Percentiles rank a stretch among this genome's conserved stretches.
Conservation (phyloP, 2,888 invertebrate genomes). For the Spodoptera exigua region DNA sequence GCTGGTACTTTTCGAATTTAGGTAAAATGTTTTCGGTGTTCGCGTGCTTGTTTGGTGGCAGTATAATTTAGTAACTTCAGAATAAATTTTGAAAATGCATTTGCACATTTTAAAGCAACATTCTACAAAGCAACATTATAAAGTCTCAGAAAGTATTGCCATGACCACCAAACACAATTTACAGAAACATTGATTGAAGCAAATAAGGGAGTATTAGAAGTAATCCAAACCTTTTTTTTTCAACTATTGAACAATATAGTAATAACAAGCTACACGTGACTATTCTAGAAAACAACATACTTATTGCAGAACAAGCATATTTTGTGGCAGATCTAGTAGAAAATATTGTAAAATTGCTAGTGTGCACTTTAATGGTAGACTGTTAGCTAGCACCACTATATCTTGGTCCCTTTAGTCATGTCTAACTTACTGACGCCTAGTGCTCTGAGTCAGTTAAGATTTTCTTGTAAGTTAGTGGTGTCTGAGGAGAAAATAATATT, state of each 20-base stretch:
- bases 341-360: slow-evolving; percentile 28
- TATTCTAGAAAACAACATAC: slow-evolving; percentile 3
- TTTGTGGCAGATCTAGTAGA: slow-evolving; percentile 1
- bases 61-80: no score
- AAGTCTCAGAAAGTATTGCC: no score
- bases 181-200: no score
- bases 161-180: no score
- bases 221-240: no score
- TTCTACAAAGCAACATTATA: no score
- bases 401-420: slow-evolving; percentile 6
- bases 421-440: slow-evolving; percentile 8
- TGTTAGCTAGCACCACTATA: slow-evolving; percentile 9
- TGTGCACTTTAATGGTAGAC: slow-evolving; percentile 19
- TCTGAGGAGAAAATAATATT: neutral
- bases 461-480: neutral
- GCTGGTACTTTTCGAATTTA: neutral
- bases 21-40: neutral
- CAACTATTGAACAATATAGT: no score
- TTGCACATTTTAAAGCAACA: no score
- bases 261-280: no score
- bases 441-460: slow-evolving; percentile 5
- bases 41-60: no score
- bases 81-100: no score
- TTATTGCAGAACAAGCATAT: neutral
- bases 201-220: no score